Percentiles rank a stretch among this genome's conserved stretches.
phyloP scores from a whole-genome alignment of 2,797 vertebrate species.

The Peromyscus aztecus region DNA sequence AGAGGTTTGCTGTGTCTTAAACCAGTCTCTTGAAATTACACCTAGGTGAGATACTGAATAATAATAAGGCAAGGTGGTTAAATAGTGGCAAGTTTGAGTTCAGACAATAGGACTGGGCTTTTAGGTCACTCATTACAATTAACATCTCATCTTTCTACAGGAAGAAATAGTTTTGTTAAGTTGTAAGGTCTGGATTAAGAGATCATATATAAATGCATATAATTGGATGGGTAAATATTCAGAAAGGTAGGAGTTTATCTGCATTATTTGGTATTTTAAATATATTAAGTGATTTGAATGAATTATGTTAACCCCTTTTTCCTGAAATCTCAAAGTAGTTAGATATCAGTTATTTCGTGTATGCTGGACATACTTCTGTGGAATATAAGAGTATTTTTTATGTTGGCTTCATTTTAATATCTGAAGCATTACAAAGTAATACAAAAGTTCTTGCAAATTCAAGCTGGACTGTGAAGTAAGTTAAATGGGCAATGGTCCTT shows the following conservation, averaged over 20 bases:
- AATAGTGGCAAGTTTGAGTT: background rate
- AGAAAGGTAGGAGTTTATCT: background rate
- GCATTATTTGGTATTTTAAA: conserved; percentile 28
- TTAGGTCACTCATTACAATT: background rate
- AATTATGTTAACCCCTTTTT: background rate
- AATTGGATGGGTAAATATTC: background rate
- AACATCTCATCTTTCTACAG: background rate
- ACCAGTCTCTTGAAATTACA: background rate
- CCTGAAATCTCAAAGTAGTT: background rate
- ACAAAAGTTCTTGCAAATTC: background rate
- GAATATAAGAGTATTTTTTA: background rate
- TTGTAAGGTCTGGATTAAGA: background rate
- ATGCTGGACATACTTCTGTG: conserved; percentile 1
- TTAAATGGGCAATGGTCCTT: background rate
- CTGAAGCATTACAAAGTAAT: conserved; percentile 25
- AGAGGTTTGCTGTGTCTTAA: conserved; percentile 49
- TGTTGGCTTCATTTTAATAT: background rate
- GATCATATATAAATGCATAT: background rate
- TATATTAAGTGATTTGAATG: background rate
- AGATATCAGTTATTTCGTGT: background rate
- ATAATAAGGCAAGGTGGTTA: background rate
- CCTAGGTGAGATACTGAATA: background rate
- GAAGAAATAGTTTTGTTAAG: background rate
- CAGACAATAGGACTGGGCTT: background rate
- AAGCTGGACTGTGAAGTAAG: background rate